These are phyloP conservation scores for Sitta carolinensis DNA, from an alignment of 2,797 vertebrate species.

Conservation along the genomic window DNA sequence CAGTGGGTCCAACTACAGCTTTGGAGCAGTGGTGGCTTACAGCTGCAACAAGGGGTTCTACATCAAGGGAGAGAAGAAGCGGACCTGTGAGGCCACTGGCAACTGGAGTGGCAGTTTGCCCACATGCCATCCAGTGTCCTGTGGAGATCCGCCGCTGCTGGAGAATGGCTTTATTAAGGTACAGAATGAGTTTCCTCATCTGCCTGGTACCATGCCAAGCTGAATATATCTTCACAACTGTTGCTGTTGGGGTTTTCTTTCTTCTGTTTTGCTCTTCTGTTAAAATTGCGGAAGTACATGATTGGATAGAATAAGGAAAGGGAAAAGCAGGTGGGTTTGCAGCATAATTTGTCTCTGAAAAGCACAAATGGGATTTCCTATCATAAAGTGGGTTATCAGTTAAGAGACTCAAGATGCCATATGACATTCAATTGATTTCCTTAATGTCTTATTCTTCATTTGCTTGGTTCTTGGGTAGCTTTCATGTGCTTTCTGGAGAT, in stretches of 20 bases:
- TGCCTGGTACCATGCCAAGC: neutral
- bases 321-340: neutral
- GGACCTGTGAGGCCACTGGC: conserved; percentile 91
- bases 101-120: conserved; percentile 90
- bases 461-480: neutral
- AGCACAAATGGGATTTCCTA: neutral
- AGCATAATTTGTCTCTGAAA: neutral
- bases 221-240: neutral
- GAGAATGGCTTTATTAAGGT: conserved; percentile 91
- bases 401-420: neutral
- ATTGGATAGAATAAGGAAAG: neutral
- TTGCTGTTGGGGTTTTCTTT: neutral
- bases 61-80: conserved; percentile 94
- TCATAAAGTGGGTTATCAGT: neutral
- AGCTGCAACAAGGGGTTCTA: conserved; percentile 92
- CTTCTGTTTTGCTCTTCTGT: neutral
- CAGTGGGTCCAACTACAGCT: conserved; percentile 91
- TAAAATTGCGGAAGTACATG: neutral
- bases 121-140: conserved; percentile 88
- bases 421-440: neutral
- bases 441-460: neutral
- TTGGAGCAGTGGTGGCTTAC: conserved; percentile 94
- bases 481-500: neutral
- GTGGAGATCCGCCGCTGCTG: conserved; percentile 81
- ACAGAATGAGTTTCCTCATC: conserved; percentile 9